phyloP scores from a whole-genome alignment of 2,797 vertebrate genomes.

The Sarcoramphus papa region DNA sequence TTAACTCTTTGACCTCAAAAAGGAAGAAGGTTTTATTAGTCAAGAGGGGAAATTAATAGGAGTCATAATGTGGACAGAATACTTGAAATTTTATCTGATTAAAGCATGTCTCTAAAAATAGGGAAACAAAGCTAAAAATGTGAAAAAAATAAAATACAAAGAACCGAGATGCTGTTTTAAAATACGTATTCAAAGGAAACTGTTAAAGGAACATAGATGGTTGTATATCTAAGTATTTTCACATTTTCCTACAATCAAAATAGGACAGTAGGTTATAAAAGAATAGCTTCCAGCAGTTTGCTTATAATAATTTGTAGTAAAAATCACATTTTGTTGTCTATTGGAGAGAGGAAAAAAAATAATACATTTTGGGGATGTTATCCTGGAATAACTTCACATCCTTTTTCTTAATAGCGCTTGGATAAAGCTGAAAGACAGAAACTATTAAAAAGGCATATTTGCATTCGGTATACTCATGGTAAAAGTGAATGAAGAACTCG shows the following conservation, averaged over 20 bases:
- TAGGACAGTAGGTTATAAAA: not conserved
- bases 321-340: not conserved
- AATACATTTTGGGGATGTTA: not conserved
- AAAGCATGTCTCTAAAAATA: not conserved
- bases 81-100: not conserved
- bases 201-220: not conserved
- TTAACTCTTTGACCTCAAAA: not conserved
- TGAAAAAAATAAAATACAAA: not conserved
- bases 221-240: not conserved
- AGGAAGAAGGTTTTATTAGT: not conserved
- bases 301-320: not conserved
- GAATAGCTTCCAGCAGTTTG: not conserved
- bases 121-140: not conserved
- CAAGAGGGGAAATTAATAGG: not conserved
- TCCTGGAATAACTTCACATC: not conserved
- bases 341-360: not conserved
- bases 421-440: conserved; percentile 14
- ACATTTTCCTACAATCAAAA: not conserved
- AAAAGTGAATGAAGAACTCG: conserved; percentile 4
- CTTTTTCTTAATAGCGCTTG: conserved; percentile 6
- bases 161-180: not conserved
- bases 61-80: not conserved
- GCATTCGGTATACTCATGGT: not conserved
- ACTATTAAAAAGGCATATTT: not conserved
- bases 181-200: not conserved